phyloP scores from a whole-genome alignment of 2,797 vertebrate genomes.

The Neostethus bicornis region DNA sequence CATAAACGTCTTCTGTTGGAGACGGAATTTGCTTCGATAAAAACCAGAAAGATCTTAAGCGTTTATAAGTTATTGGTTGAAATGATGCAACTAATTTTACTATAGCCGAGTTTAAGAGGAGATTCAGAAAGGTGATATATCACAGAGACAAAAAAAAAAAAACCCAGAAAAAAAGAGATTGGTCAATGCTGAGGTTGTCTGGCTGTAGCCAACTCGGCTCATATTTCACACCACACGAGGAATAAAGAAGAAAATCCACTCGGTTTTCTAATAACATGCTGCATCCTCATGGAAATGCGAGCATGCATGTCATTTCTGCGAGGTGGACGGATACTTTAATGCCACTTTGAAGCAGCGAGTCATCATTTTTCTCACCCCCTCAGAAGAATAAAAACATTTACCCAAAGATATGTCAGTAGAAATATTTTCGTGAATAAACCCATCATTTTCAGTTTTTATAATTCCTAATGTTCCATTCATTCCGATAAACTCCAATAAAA shows the following conservation, averaged over 20 bases:
- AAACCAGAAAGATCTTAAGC: background rate
- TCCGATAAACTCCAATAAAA: slow-evolving; percentile 25
- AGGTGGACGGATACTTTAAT: background rate
- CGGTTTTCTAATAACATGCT: slow-evolving; percentile 11
- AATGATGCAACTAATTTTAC: background rate
- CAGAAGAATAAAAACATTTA: background rate
- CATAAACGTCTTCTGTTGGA: slow-evolving; percentile 30
- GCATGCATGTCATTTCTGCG: background rate
- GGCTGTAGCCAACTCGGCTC: slow-evolving; percentile 6
- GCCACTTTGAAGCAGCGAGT: background rate
- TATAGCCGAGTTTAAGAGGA: background rate
- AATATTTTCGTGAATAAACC: background rate
- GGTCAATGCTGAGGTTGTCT: slow-evolving; percentile 5
- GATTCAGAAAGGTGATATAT: background rate
- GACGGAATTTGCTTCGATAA: slow-evolving; percentile 13
- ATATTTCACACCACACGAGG: slow-evolving; percentile 14
- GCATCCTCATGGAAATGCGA: background rate
- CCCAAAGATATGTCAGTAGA: slow-evolving; percentile 9
- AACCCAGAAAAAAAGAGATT: background rate
- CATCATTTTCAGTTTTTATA: background rate
- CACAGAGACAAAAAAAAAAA: background rate
- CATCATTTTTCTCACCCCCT: background rate
- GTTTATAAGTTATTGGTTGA: slow-evolving; percentile 9
- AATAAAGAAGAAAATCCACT: slow-evolving; percentile 19
- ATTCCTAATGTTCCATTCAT: slow-evolving; percentile 25